phyloP scores from a whole-genome alignment of 2,113 vertebrate genomes.

The Xerus inauris region DNA sequence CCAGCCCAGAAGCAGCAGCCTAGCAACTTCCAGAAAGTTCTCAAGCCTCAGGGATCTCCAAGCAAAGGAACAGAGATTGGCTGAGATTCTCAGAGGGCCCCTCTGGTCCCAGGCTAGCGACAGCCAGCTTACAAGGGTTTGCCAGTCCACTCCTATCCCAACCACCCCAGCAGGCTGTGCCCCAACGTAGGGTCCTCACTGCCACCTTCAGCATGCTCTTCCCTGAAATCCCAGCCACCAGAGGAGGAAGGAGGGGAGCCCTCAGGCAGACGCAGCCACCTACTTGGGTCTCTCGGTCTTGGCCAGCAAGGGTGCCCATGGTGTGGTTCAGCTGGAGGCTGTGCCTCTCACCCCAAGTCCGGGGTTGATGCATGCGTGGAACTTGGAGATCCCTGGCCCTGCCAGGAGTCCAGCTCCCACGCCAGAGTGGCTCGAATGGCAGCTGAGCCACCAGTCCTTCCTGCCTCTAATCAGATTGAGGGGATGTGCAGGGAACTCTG shows the following conservation, averaged over 20 bases:
- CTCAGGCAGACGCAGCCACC: constrained; percentile 72
- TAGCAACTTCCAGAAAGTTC: constrained; percentile 3
- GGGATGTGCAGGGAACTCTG: neutral
- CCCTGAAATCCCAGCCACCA: neutral
- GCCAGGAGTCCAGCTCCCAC: neutral
- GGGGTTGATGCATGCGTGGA: rapidly evolving
- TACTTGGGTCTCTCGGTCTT: constrained; percentile 69
- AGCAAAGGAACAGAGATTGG: neutral
- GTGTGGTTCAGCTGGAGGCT: constrained; percentile 53
- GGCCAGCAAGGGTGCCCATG: constrained; percentile 24
- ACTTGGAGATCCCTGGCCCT: rapidly evolving
- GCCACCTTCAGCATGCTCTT: neutral
- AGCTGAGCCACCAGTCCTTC: neutral
- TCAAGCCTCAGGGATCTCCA: neutral
- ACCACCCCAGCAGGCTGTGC: neutral
- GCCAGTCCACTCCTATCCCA: neutral
- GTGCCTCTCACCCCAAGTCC: neutral
- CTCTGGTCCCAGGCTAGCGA: neutral
- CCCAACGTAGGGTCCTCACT: neutral
- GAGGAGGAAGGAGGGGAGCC: neutral
- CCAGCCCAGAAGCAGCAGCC: neutral
- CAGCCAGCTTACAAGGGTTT: neutral
- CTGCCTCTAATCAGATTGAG: constrained; percentile 59
- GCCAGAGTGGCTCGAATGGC: neutral
- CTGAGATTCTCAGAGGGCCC: neutral